Percentiles rank a stretch among this genome's conserved stretches.
phyloP scores from a whole-genome alignment of 1,140 invertebrate genomes.

The Dermatophagoides farinae region DNA sequence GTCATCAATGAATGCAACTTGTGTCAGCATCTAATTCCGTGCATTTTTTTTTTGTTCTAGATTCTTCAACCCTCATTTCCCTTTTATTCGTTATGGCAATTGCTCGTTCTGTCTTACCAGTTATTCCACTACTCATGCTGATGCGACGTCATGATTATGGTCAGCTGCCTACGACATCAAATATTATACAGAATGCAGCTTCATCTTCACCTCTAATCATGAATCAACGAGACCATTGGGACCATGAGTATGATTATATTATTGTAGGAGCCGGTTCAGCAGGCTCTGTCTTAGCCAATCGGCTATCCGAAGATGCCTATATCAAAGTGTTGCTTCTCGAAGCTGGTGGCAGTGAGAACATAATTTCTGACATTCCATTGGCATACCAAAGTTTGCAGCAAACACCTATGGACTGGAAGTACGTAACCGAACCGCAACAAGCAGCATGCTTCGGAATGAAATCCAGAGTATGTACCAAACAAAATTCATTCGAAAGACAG shows the following conservation, averaged over 20 bases:
- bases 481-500: not conserved
- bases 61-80: no score
- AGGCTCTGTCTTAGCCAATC: constrained; percentile 41
- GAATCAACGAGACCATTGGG: constrained; percentile 22
- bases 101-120: not conserved
- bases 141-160: not conserved
- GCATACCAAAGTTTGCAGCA: constrained; percentile 65
- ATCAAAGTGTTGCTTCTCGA: constrained; percentile 41
- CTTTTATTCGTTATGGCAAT: no score
- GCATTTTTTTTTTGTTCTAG: no score
- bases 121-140: not conserved
- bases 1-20: no score
- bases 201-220: not conserved
- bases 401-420: constrained; percentile 60
- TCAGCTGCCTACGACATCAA: not conserved
- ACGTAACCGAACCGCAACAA: constrained; percentile 58
- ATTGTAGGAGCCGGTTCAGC: constrained; percentile 80
- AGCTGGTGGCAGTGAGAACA: constrained; percentile 56
- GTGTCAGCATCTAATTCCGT: no score
- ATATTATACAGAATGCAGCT: not conserved
- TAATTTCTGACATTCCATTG: constrained; percentile 64
- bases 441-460: constrained; percentile 53
- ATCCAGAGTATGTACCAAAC: constrained; percentile 33
- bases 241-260: constrained; percentile 59
- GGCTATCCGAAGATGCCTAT: constrained; percentile 35